These are phyloP conservation scores for Morbakka virulenta DNA, from an alignment of 30 jellyfish, hydroid and myxozoan genomes.

Conservation along the genomic window DNA sequence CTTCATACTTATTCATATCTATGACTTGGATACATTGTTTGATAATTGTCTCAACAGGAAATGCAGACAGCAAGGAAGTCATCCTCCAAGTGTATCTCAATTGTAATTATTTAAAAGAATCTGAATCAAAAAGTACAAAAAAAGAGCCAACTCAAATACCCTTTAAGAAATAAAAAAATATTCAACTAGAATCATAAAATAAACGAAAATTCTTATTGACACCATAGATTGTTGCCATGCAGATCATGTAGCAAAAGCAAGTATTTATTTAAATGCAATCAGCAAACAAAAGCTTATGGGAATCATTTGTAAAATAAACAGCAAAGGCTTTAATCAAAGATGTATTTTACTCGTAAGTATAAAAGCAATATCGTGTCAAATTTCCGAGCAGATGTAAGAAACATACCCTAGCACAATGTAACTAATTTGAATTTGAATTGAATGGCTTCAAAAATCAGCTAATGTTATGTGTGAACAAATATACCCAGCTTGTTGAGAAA, in stretches of 20 bases:
- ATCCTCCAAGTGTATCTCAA: conserved; percentile 6
- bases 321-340: conserved; percentile 25
- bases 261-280: conserved; percentile 26
- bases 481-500: conserved; percentile 17
- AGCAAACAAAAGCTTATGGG: conserved; percentile 24
- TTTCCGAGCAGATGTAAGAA: conserved; percentile 20
- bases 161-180: conserved; percentile 3
- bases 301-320: conserved; percentile 2
- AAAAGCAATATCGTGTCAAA: conserved; percentile 1
- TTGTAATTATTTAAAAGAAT: conserved; percentile 5
- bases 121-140: conserved; percentile 27
- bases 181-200: conserved; percentile 19
- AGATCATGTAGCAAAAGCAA: conserved; percentile 18
- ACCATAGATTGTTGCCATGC: conserved; percentile 14
- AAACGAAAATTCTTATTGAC: conserved; percentile 11
- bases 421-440: conserved; percentile 11
- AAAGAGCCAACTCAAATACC: conserved; percentile 6
- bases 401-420: conserved; percentile 18
- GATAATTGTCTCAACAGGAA: conserved; percentile 14
- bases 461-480: conserved; percentile 26
- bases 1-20: too few species aligned
- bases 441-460: conserved; percentile 19
- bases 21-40: conserved; percentile 5
- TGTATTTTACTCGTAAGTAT: conserved; percentile 27
- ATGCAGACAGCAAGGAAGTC: conserved; percentile 37